These are phyloP conservation scores for Picathartes gymnocephalus DNA, from an alignment of 2,113 vertebrate genomes.

Conservation along the genomic window DNA sequence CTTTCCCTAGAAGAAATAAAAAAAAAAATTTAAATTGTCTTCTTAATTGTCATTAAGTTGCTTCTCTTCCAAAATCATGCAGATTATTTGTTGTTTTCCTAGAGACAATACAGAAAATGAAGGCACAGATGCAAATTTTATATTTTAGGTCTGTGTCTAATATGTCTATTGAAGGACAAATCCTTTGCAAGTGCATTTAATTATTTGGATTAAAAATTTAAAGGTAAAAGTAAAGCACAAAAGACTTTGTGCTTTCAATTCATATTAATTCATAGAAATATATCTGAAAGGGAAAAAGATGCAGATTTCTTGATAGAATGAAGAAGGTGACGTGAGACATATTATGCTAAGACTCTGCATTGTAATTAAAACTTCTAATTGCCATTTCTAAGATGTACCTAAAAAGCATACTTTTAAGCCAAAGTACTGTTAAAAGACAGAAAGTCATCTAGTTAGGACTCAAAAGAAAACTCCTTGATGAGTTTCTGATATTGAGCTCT, in stretches of 20 bases:
- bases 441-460: not conserved
- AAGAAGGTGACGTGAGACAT: not conserved
- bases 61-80: not conserved
- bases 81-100: not conserved
- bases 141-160: not conserved
- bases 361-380: not conserved
- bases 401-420: not conserved
- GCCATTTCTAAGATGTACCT: not conserved
- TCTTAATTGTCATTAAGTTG: not conserved
- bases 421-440: not conserved
- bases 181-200: not conserved
- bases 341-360: not conserved
- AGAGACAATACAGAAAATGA: not conserved
- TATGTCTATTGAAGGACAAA: not conserved
- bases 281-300: not conserved
- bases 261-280: not conserved
- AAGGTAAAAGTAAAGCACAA: not conserved
- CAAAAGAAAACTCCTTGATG: not conserved
- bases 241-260: not conserved
- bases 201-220: not conserved
- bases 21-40: not conserved
- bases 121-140: not conserved
- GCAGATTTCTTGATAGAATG: not conserved
- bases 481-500: not conserved
- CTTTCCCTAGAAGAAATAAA: not conserved